phyloP scores from a whole-genome alignment of 2,113 vertebrate genomes.

The Dicerorhinus sumatrensis region DNA sequence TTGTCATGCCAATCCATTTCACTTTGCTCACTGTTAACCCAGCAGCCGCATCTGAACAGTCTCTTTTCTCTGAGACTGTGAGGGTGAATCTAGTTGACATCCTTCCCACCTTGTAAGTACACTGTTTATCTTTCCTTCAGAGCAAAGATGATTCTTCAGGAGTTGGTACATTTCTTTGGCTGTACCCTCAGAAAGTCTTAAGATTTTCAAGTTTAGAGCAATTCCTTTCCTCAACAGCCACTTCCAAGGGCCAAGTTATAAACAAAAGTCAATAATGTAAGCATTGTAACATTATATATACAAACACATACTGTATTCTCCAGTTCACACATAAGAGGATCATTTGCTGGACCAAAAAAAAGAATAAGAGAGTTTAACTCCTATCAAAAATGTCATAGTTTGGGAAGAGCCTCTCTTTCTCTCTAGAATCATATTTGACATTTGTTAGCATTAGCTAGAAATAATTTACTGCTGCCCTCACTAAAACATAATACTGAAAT shows the following conservation, averaged over 20 bases:
- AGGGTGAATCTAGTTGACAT: neutral
- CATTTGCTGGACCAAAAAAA: neutral
- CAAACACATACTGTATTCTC: neutral
- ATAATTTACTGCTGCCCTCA: neutral
- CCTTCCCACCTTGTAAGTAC: neutral
- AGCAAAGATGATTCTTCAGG: neutral
- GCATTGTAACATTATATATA: neutral
- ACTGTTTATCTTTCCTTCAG: slow-evolving; percentile 26
- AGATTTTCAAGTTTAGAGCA: slow-evolving; percentile 46
- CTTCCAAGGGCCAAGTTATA: slow-evolving; percentile 51
- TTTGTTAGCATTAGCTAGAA: neutral
- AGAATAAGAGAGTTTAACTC: neutral
- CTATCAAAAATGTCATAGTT: slow-evolving; percentile 2
- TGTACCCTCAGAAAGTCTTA: neutral
- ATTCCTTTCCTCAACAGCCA: neutral
- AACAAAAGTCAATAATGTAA: slow-evolving; percentile 12
- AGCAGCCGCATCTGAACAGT: neutral
- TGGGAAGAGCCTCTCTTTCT: neutral
- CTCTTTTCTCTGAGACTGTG: neutral
- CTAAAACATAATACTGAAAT: neutral
- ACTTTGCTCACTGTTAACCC: neutral
- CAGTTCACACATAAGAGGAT: neutral
- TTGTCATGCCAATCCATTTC: neutral
- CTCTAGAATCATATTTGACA: neutral
- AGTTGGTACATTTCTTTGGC: neutral